phyloP scores from a whole-genome alignment of 1,140 invertebrate genomes.

The Heterodera carotae region DNA sequence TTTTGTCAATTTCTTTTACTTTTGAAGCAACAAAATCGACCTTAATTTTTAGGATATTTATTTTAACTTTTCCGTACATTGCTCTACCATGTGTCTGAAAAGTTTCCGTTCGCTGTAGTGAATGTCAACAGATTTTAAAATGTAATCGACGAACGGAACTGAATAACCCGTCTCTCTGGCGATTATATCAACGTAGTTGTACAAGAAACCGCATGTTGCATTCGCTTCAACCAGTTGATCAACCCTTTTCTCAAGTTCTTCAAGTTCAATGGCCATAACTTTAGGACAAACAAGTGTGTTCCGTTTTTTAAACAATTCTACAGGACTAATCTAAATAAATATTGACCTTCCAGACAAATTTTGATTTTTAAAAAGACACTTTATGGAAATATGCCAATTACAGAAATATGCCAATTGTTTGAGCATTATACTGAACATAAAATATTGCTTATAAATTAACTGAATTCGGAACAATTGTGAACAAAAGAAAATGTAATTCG shows the following conservation, averaged over 20 bases:
- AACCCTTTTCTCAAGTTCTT: not conserved
- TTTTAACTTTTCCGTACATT: not conserved
- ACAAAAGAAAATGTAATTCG: too few species aligned
- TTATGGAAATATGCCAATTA: too few species aligned
- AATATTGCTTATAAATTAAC: too few species aligned
- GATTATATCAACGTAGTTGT: not conserved
- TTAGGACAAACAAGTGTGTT: too few species aligned
- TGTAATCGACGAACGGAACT: constrained; percentile 26
- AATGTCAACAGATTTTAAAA: constrained; percentile 25
- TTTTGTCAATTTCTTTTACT: constrained; percentile 15
- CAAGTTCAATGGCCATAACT: not conserved
- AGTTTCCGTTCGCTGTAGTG: constrained; percentile 27
- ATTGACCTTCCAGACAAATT: too few species aligned
- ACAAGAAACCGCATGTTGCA: not conserved
- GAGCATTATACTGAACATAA: too few species aligned
- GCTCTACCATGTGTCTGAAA: constrained; percentile 27
- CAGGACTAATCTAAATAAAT: too few species aligned
- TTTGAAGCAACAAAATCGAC: constrained; percentile 23
- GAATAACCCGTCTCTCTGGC: constrained; percentile 9
- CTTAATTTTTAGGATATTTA: constrained; percentile 2
- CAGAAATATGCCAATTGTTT: too few species aligned
- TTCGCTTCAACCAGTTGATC: not conserved
- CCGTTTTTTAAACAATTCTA: too few species aligned
- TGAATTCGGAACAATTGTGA: too few species aligned
- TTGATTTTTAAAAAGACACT: too few species aligned